Conservation (phyloP, 1,140 invertebrate species). For the Arctopsyche grandis region DNA sequence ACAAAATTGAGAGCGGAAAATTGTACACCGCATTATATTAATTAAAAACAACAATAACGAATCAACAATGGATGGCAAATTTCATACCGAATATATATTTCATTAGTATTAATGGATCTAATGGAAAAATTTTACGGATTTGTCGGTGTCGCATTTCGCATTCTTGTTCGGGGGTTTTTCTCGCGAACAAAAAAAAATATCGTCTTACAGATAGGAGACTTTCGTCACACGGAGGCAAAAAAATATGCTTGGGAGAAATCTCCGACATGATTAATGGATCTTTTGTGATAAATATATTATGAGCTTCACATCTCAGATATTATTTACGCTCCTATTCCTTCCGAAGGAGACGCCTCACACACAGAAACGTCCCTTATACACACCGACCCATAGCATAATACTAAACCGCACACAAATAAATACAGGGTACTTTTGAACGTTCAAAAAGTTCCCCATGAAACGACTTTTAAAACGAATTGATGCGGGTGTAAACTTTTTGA, state of each 20-base stretch:
- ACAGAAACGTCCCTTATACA: neutral
- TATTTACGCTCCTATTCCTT: conserved; percentile 39
- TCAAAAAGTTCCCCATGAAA: no score
- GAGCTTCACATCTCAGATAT: conserved; percentile 47
- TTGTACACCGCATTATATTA: no score
- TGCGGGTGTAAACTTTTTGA: no score
- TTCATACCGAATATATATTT: no score
- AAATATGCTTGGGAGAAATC: conserved; percentile 51
- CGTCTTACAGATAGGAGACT: conserved; percentile 43
- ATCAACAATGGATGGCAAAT: no score
- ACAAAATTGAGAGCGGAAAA: neutral
- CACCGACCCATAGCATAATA: no score
- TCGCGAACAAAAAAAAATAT: conserved; percentile 36
- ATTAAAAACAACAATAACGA: no score
- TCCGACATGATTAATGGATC: conserved; percentile 53
- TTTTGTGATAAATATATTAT: conserved; percentile 55
- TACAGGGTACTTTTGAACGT: no score
- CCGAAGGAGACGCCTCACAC: neutral
- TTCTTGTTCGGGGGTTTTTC: neutral
- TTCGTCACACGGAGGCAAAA: conserved; percentile 48
- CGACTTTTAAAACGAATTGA: no score
- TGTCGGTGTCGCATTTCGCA: conserved; percentile 11
- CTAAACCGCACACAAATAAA: no score
- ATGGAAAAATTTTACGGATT: conserved; percentile 17
- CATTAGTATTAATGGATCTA: no score